A percentile compares a stretch with the other conserved stretches of the same genome.
These are phyloP conservation scores for Triops longicaudatus DNA, from an alignment of 1,140 invertebrate species.

Conservation along the genomic window DNA sequence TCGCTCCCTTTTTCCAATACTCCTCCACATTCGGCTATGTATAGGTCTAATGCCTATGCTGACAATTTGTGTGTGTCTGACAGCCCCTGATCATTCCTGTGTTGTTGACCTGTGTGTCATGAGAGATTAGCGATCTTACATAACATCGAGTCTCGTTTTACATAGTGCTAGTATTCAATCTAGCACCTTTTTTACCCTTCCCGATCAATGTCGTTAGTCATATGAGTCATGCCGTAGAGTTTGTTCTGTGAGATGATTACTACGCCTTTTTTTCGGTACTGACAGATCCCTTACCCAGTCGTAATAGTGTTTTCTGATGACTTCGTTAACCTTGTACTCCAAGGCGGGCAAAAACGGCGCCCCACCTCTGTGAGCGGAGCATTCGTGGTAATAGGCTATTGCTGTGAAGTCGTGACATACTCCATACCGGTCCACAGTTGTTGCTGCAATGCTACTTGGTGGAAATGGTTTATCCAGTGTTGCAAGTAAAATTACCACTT, in stretches of 20 bases:
- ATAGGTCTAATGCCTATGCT: too few species aligned
- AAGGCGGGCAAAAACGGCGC: background rate
- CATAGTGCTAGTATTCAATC: too few species aligned
- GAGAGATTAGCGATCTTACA: too few species aligned
- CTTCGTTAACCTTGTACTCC: background rate
- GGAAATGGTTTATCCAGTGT: background rate
- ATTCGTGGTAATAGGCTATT: background rate
- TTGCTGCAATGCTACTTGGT: background rate
- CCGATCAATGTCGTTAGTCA: too few species aligned
- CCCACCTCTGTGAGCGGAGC: background rate
- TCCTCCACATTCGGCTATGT: background rate
- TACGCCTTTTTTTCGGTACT: background rate
- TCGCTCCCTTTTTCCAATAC: background rate
- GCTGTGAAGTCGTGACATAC: background rate
- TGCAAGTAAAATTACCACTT: background rate
- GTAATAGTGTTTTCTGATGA: background rate
- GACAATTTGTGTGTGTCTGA: too few species aligned
- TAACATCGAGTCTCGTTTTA: too few species aligned
- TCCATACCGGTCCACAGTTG: background rate
- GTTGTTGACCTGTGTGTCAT: too few species aligned
- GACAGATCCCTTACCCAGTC: background rate
- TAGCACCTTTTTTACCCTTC: too few species aligned
- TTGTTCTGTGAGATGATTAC: too few species aligned
- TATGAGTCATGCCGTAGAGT: too few species aligned
- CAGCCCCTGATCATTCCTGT: too few species aligned